Evolutionary conservation across 2,797 vertebrate genomes (phyloP).

Genomic region (Rhinella marina): DNA sequence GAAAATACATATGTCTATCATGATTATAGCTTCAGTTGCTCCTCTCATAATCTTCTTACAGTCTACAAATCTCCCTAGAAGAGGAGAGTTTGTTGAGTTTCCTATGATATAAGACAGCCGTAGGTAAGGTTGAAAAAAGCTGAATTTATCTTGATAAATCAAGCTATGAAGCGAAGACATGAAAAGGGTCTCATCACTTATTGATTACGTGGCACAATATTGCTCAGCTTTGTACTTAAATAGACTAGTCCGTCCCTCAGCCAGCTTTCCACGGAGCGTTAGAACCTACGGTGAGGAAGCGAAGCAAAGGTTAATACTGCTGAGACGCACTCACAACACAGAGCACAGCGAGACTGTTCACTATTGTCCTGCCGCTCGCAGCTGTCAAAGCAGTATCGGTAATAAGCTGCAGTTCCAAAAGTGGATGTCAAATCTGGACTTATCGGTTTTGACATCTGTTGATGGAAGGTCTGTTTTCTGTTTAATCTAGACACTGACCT

Average conservation of each 20-base stretch:
- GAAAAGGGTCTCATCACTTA: neutral
- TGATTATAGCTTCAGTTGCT: constrained; percentile 16
- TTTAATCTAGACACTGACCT: constrained; percentile 74
- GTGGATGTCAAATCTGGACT: constrained; percentile 79
- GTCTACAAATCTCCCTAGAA: neutral
- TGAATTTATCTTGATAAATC: neutral
- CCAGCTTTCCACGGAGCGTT: neutral
- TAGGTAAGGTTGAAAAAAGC: neutral
- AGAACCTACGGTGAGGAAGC: constrained; percentile 61
- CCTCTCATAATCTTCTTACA: constrained; percentile 7
- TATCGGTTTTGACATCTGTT: constrained; percentile 87
- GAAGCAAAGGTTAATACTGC: constrained; percentile 72
- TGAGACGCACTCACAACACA: constrained; percentile 73
- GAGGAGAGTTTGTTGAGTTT: neutral
- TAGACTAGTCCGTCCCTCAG: neutral
- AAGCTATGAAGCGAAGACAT: neutral
- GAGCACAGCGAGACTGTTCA: constrained; percentile 75
- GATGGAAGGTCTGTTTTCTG: constrained; percentile 72
- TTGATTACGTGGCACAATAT: constrained; percentile 16
- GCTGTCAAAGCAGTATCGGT: constrained; percentile 74
- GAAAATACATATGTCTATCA: neutral
- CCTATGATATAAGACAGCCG: neutral
- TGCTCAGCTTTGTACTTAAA: constrained; percentile 1
- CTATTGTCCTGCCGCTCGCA: constrained; percentile 74
- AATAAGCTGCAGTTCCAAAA: constrained; percentile 77